Conservation (phyloP, 2,797 vertebrate genomes). For the Leptodactylus fallax region DNA sequence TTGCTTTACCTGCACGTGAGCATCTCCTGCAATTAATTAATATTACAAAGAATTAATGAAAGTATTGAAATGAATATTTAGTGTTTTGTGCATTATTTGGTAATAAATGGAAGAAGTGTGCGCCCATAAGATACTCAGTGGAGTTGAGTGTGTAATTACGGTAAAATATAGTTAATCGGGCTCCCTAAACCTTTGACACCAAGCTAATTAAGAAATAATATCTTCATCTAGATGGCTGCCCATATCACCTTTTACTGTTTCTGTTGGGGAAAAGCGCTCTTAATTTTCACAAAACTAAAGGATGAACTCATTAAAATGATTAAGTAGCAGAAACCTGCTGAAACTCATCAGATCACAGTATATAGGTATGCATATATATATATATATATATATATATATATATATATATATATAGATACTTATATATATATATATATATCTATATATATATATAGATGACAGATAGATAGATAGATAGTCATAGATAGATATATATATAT, state of each 20-base stretch:
- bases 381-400: neutral
- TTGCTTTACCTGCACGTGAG: conserved; percentile 23
- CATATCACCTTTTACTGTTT: conserved; percentile 52
- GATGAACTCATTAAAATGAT: conserved; percentile 68
- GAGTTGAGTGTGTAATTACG: neutral
- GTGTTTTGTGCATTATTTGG: neutral
- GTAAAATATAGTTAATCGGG: conserved; percentile 42
- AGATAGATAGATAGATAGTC: neutral
- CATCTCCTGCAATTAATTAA: conserved; percentile 22
- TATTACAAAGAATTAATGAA: neutral
- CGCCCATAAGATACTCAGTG: neutral
- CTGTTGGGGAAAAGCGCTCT: conserved; percentile 21
- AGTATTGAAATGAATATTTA: neutral
- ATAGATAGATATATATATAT: neutral
- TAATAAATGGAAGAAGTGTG: neutral
- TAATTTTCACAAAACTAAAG: conserved; percentile 66
- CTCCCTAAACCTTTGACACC: conserved; percentile 33
- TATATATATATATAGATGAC: neutral
- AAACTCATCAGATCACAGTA: neutral
- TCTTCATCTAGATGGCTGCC: conserved; percentile 54
- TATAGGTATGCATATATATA: neutral
- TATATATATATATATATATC: too few relatives aligned
- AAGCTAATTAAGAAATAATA: conserved; percentile 65
- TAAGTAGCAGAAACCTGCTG: conserved; percentile 1
- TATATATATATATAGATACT: neutral